Evolutionary conservation across 2,888 invertebrate species (phyloP), one percentile per base, ranked within the genome.

Genomic region (Athalia cordata): DNA sequence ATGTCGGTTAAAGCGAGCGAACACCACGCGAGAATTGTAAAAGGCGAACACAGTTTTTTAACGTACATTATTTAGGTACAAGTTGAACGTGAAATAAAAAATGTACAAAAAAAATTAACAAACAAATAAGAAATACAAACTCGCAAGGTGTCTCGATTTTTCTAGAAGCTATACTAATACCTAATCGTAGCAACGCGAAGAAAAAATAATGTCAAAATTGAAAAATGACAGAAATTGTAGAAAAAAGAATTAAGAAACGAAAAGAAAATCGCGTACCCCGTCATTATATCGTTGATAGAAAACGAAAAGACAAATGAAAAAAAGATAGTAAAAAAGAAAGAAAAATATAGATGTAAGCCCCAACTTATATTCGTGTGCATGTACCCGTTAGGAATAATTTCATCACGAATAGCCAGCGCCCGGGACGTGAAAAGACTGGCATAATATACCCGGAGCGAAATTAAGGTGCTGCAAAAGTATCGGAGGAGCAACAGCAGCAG

Each of bases 341-440:
- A 13, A 29, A 57, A 57, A 57, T 0, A 57, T 11, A 57, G 13
- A 57, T n/a, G 13, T 5, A 57, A 57, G 13, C 4, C 13, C 5
- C 9, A 6, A 61, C 15, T 61, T 61, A 9, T 29, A 29, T 9
- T 29, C 8, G 29, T 29, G 29, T 29, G 49, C 67, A 49, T 50
- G 9, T 9, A 52, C 61, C 57, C 15, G 13, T 68, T 50, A 49
- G 29, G 43, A 77, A 65, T 62, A 50, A 62, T 65, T 29, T 45
- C 29, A 59, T 6, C 43, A n/a, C 52, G 52, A 68, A 52, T n/a
- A 52, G 52, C 67, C 7, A 13, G 65, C 45, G 5, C 65, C 45
- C 9, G 65, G 45, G 62, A 76, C 50, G 75, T 76, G 75, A 70
- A 64, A 52, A 76, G 49, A 74, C 76, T 65, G 70, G 70, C 59